Evolutionary conservation across 2,113 vertebrate species (phyloP).

Genomic region (Erpornis zantholeuca): DNA sequence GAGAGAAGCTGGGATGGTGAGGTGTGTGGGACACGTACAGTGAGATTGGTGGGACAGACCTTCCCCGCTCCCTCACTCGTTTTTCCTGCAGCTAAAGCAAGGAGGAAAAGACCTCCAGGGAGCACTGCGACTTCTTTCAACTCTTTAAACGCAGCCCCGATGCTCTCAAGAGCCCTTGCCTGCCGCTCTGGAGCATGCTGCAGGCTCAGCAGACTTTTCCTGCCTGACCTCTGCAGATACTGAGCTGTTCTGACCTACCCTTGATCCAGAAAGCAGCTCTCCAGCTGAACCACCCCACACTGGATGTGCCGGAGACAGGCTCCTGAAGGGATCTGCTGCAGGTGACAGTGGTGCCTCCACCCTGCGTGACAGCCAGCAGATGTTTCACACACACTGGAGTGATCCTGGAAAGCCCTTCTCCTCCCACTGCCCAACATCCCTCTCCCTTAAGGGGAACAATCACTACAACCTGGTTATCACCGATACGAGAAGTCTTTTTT

Average conservation of each 20-base stretch:
- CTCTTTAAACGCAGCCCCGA: not conserved
- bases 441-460: not conserved
- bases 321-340: not conserved
- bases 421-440: not conserved
- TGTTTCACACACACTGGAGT: not conserved
- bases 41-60: not conserved
- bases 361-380: not conserved
- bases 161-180: not conserved
- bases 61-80: not conserved
- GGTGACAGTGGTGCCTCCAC: not conserved
- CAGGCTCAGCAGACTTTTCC: not conserved
- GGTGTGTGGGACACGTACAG: rapidly evolving
- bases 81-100: not conserved
- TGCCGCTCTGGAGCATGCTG: not conserved
- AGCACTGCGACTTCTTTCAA: not conserved
- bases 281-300: not conserved
- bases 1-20: not conserved
- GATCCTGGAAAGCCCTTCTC: not conserved
- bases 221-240: not conserved
- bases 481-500: rapidly evolving
- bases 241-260: not conserved
- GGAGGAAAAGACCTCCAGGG: not conserved
- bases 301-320: not conserved
- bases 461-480: not conserved
- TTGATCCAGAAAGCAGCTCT: not conserved